Percentiles rank a stretch among this genome's conserved stretches.
These are phyloP conservation scores for Halcyon chelicuti DNA, from an alignment of 2,797 vertebrate genomes.

Conservation along the genomic window DNA sequence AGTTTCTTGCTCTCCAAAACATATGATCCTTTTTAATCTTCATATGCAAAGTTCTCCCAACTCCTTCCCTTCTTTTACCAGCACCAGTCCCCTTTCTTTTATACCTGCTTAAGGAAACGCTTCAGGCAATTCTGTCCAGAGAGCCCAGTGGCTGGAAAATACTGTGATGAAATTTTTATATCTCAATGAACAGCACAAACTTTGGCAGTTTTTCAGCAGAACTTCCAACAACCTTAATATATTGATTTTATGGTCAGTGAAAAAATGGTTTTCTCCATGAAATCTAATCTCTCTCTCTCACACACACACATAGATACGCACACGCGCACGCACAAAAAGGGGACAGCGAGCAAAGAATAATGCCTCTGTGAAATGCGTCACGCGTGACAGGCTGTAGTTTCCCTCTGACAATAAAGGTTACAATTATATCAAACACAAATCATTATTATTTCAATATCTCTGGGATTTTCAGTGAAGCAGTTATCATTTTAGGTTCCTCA, in stretches of 20 bases:
- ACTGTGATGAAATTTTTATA: not conserved
- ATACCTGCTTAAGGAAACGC: not conserved
- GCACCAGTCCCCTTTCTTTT: not conserved
- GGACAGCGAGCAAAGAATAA: not conserved
- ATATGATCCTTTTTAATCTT: not conserved
- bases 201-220: not conserved
- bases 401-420: not conserved
- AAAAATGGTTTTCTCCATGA: not conserved
- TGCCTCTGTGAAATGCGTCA: not conserved
- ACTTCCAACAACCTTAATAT: not conserved
- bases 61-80: not conserved
- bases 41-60: not conserved
- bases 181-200: not conserved
- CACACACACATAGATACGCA: not conserved
- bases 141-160: not conserved
- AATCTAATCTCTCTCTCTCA: not conserved
- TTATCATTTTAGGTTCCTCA: not conserved
- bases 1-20: not conserved
- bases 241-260: not conserved
- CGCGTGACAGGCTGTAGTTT: not conserved
- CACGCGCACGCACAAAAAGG: not conserved
- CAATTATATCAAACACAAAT: not conserved
- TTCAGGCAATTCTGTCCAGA: not conserved
- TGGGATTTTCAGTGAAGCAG: not conserved
- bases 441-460: not conserved